phyloP scores from a whole-genome alignment of 2,113 vertebrate species.

The Glaucidium brasilianum region DNA sequence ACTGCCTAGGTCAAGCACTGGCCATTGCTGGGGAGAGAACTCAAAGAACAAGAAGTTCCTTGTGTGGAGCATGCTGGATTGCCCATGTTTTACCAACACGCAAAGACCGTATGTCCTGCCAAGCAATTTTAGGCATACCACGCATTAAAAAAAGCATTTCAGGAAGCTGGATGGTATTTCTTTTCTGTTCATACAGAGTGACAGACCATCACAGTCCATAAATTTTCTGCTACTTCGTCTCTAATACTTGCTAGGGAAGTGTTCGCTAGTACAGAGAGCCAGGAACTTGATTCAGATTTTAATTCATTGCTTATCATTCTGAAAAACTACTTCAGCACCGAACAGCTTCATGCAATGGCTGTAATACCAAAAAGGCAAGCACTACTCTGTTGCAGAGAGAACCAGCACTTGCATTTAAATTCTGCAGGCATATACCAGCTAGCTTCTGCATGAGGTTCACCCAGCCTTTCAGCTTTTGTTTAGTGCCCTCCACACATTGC shows the following conservation, averaged over 20 bases:
- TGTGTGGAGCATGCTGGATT: background rate
- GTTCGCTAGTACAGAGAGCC: background rate
- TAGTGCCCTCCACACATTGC: background rate
- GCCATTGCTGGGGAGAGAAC: background rate
- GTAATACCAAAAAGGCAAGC: background rate
- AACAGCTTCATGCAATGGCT: background rate
- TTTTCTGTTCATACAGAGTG: background rate
- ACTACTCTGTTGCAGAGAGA: background rate
- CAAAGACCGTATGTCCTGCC: background rate
- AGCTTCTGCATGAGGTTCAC: background rate
- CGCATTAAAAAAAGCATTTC: background rate
- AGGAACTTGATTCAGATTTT: slow-evolving; percentile 24
- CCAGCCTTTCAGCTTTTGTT: slow-evolving; percentile 40
- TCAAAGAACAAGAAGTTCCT: background rate
- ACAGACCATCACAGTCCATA: slow-evolving; percentile 49
- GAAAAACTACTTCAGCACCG: slow-evolving; percentile 6
- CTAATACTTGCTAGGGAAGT: background rate
- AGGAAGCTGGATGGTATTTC: slow-evolving; percentile 24
- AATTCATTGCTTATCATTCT: slow-evolving; percentile 5
- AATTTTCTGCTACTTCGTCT: background rate
- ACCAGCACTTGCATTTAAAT: slow-evolving; percentile 20
- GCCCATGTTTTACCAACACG: background rate
- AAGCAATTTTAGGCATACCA: background rate
- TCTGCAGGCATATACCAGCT: background rate
- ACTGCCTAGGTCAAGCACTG: background rate